A percentile compares a stretch with the other conserved stretches of the same genome.
Evolutionary conservation across 2,888 invertebrate species (phyloP).

Genomic region (Euproctis similis): DNA sequence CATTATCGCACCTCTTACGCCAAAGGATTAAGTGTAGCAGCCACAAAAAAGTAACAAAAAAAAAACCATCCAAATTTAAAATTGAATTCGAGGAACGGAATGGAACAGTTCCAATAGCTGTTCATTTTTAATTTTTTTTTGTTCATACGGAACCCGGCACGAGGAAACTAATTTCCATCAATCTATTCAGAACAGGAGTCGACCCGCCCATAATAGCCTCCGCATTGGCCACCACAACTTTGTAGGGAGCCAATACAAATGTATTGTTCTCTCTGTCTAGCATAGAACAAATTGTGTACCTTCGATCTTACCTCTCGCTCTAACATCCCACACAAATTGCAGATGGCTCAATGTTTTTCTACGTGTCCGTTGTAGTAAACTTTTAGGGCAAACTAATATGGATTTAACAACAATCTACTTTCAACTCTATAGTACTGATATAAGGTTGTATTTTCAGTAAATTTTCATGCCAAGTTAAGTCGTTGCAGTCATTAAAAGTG

Average conservation of each 20-base stretch:
- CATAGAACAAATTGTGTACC: conserved; percentile 17
- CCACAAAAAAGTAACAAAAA: too few species aligned
- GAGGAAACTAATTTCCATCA: conserved; percentile 41
- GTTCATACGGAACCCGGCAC: conserved; percentile 22
- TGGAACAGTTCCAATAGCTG: conserved; percentile 10
- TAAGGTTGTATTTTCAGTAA: conserved; percentile 20
- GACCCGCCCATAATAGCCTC: conserved; percentile 52
- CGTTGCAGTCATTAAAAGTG: conserved; percentile 15
- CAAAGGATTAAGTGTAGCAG: too few species aligned
- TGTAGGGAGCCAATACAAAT: conserved; percentile 33
- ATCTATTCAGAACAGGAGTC: conserved; percentile 39
- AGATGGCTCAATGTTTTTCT: conserved; percentile 65
- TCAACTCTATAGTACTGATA: fast-evolving
- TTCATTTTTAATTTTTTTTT: conserved; percentile 11
- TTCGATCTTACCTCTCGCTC: conserved; percentile 35
- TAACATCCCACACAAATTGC: conserved; percentile 54
- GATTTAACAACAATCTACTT: conserved; percentile 11
- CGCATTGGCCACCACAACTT: conserved; percentile 60
- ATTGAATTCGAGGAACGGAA: conserved; percentile 15
- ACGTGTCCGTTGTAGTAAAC: conserved; percentile 44
- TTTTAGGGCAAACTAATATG: conserved; percentile 47
- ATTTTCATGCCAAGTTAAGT: conserved; percentile 11
- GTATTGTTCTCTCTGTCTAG: conserved; percentile 41
- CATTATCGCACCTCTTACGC: too few species aligned
- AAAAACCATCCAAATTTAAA: neutral